Evolutionary conservation across 2,888 invertebrate species (phyloP).

Genomic region (Ligdia adustata): DNA sequence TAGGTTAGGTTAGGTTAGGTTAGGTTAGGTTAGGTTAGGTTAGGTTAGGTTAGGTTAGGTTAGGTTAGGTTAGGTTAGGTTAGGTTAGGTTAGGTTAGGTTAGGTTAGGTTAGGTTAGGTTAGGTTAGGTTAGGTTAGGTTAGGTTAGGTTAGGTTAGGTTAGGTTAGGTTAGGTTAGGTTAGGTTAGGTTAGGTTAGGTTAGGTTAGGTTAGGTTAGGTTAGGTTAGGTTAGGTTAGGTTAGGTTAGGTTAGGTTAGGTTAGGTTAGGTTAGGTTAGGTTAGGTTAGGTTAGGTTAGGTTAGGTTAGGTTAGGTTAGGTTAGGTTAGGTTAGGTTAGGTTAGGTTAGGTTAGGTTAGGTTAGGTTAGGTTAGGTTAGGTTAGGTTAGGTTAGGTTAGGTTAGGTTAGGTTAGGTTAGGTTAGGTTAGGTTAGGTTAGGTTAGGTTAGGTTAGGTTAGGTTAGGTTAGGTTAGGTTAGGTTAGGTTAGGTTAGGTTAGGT

Average conservation of each 20-base stretch:
- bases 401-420: no score
- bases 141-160: slow-evolving; percentile 35
- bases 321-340: no score
- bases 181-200: slow-evolving; percentile 31
- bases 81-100: slow-evolving; percentile 11
- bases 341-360: no score
- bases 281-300: slow-evolving; percentile 14
- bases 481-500: no score
- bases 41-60: slow-evolving; percentile 34
- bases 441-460: no score
- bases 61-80: slow-evolving; percentile 34
- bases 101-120: slow-evolving; percentile 33
- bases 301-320: no score
- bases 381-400: no score
- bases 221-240: slow-evolving; percentile 23
- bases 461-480: no score
- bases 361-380: no score
- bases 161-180: slow-evolving; percentile 34
- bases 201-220: slow-evolving; percentile 30
- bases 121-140: slow-evolving; percentile 31
- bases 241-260: slow-evolving; percentile 28
- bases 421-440: no score
- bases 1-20: slow-evolving; percentile 29
- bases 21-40: slow-evolving; percentile 31
- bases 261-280: slow-evolving; percentile 27